Base-by-base conservation (phyloP, 2,797 vertebrate genomes). In the Salarias fasciatus region DNA sequence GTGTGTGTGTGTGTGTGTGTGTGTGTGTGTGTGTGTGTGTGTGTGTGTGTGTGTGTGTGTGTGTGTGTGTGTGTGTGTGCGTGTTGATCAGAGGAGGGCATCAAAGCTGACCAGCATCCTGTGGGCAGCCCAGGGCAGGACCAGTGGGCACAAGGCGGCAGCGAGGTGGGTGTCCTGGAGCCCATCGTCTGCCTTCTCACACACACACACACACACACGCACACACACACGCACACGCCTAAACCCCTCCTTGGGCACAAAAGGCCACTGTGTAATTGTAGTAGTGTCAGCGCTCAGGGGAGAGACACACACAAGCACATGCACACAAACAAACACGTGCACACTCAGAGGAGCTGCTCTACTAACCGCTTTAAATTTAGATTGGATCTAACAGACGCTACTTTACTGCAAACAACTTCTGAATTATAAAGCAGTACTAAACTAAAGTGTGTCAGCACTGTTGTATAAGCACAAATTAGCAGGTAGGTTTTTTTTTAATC, bases 81-180 rank as follows among this genome's bases (percentile, higher is more conserved):
- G 40, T 35, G 15, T 56, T 69, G 78, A 85, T 68, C 60, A 77
- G 68, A 74, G 24, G 47, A 41, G 44, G 59, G 79, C 77, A 85
- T 90, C 86, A 91, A 91, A 91, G 86, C 69, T 53, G 36, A 42
- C 40, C 1, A 40, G 66, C 84, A 89, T 90, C 88, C 90, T 91
- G 90, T 91, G 90, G 88, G 87, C 82, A 80, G 67, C 84, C 83
- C 88, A 83, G 83, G 85, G 88, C 81, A 86, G 84, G 84, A 79
- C 83, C 78, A 75, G 49, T 13, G 77, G 79, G 72, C 69, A 64
- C 53, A 72, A 62, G 72, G 72, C 79, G 52, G 72, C 77, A 60
- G 63, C 87, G 63, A 88, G 41, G 87, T 91, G 90, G 90, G 87
- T 91, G 88, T 90, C 83, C 88, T 56, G 18, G n/a, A 42, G 77